Evolutionary conservation across 2,113 vertebrate genomes (phyloP).

Genomic region (Pituophis catenifer): DNA sequence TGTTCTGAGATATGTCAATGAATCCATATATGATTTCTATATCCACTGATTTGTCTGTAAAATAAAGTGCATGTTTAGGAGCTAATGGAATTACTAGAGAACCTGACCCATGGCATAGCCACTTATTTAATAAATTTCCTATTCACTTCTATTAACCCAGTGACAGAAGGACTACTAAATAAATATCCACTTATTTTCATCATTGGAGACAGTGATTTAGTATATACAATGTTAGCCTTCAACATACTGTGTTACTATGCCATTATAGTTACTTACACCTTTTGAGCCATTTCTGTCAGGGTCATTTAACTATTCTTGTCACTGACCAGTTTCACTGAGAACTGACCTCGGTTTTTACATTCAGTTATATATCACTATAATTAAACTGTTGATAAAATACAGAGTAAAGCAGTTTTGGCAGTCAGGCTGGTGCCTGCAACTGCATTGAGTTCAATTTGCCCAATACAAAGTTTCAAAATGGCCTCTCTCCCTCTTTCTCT

Average conservation of each 20-base stretch:
- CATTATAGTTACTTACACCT: constrained; percentile 1
- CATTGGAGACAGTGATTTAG: background rate
- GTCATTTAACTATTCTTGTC: constrained; percentile 13
- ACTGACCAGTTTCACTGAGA: background rate
- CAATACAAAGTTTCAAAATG: background rate
- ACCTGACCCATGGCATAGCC: background rate
- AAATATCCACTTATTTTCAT: constrained; percentile 2
- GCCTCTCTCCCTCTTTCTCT: background rate
- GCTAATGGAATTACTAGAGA: background rate
- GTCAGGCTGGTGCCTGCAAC: background rate
- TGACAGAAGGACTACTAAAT: background rate
- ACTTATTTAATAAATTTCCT: constrained; percentile 16
- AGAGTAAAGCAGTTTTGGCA: background rate
- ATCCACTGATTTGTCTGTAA: background rate
- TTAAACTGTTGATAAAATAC: background rate
- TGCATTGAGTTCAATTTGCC: background rate
- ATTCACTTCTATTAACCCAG: background rate
- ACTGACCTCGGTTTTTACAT: background rate
- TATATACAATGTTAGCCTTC: background rate
- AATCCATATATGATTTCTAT: background rate
- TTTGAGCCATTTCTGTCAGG: background rate
- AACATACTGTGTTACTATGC: background rate
- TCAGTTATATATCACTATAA: background rate
- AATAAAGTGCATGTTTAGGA: background rate
- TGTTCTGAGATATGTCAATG: background rate